Conservation (phyloP, 2,797 vertebrate genomes). For the Geotrypetes seraphini region DNA sequence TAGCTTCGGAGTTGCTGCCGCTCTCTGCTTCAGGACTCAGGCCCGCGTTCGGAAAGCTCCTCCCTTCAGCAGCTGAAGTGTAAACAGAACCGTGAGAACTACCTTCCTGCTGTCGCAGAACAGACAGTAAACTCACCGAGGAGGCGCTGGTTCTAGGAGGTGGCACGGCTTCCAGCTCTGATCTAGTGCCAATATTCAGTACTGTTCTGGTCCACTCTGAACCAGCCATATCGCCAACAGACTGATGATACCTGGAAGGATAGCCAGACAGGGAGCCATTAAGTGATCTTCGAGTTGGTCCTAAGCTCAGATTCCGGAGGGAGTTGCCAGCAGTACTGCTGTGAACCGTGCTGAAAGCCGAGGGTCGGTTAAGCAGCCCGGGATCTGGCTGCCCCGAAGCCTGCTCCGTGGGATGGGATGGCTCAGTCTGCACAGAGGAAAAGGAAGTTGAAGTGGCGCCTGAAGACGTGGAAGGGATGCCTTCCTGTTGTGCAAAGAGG, state of each 20-base stretch:
- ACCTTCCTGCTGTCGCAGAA: constrained; percentile 85
- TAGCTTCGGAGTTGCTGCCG: constrained; percentile 59
- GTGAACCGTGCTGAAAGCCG: constrained; percentile 95
- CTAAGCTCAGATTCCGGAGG: constrained; percentile 70
- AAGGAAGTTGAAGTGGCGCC: constrained; percentile 71
- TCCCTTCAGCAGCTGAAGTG: constrained; percentile 87
- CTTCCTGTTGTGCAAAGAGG: constrained; percentile 55
- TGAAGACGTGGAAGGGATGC: constrained; percentile 50
- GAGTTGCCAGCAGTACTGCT: constrained; percentile 76
- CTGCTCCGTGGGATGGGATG: constrained; percentile 70
- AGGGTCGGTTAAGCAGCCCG: constrained; percentile 73
- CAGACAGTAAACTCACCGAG: constrained; percentile 82
- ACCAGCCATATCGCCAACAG: constrained; percentile 53
- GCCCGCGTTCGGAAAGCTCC: constrained; percentile 68
- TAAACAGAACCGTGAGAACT: constrained; percentile 86
- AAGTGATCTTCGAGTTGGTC: constrained; percentile 61
- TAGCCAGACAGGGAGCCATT: constrained; percentile 60
- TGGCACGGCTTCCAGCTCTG: constrained; percentile 66
- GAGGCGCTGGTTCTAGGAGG: constrained; percentile 92
- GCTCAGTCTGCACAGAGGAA: constrained; percentile 84
- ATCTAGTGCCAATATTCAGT: constrained; percentile 69
- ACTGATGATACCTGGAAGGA: constrained; percentile 60
- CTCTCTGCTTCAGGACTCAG: constrained; percentile 59
- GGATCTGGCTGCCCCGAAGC: constrained; percentile 61
- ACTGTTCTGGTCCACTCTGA: constrained; percentile 84